Base-by-base conservation (phyloP, 2,113 vertebrate species). In the Notechis scutatus region DNA sequence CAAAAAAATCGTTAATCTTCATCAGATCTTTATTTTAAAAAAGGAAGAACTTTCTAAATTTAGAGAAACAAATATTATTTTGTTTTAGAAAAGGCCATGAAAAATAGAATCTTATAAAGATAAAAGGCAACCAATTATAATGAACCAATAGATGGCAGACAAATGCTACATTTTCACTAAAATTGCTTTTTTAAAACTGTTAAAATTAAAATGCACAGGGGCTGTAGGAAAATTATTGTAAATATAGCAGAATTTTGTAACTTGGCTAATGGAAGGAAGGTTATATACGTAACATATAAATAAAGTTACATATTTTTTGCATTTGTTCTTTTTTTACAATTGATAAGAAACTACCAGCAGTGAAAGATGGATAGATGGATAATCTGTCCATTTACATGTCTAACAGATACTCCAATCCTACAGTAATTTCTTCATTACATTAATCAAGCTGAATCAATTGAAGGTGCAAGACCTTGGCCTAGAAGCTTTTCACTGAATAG, bases 161-260 rank as follows among this genome's bases (percentile, higher is more conserved):
- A 94, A 95, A 92, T 93, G 47, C 92, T 90, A 55, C 5, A 24
- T 94, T 92, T 91, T 61, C 12, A 74, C 14, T 3, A 90, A 18
- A 57, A 5, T 15, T 57, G 5, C 42, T 1, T 24, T 90, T 56
- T 55, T 2, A 0, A 69, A 69, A 69, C 94, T 92, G 88, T 92
- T 92, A 34, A 91, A 85, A 39, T 56, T 90, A 5, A 45, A 57
- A 26, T 24, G 89, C 14, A 69, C 88, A 29, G 59, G 52, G 1
- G 69, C 59, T 3, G 69, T 52, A 45, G 45, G 9, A 69, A 69
- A 50, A 59, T 34, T 39, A 90, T 18, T 91, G 26, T 59, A 86
- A 92, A 26, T 92, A 20, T 8, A 92, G 50, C 45, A 39, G 45
- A 50, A 61, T 86, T 93, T 50, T 29, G 85, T 3, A 85, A 26